phyloP scores from a whole-genome alignment of 2,888 invertebrate species.

The Myopa tessellatipennis region DNA sequence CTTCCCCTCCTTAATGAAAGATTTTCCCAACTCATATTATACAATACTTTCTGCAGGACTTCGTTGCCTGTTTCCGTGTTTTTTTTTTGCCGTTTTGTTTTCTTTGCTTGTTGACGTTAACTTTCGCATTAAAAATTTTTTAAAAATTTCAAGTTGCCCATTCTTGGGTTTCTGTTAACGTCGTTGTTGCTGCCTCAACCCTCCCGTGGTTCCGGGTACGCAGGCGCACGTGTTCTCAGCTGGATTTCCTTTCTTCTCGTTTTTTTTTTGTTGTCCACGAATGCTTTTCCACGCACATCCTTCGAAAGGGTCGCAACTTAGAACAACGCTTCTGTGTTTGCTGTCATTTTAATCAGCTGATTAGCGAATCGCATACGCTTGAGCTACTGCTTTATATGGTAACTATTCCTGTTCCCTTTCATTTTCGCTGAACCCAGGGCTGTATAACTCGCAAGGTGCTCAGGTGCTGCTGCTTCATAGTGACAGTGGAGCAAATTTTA shows the following conservation, averaged over 20 bases:
- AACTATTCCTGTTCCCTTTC: background rate
- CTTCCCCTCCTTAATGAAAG: conserved; percentile 1
- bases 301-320: background rate
- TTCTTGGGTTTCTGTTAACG: background rate
- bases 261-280: background rate
- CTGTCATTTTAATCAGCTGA: conserved; percentile 32
- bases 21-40: background rate
- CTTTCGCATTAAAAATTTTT: conserved; percentile 11
- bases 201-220: background rate
- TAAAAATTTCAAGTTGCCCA: background rate
- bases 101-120: conserved; percentile 29
- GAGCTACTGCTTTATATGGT: conserved; percentile 6
- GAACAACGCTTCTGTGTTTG: background rate
- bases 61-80: background rate
- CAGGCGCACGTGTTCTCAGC: conserved; percentile 22
- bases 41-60: background rate
- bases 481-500: background rate
- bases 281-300: background rate
- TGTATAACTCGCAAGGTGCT: background rate
- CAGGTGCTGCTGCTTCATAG: background rate
- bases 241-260: background rate
- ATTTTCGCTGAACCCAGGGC: background rate
- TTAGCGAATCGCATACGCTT: conserved; percentile 25
- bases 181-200: background rate
- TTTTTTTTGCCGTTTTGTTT: background rate